A percentile compares a stretch with the other conserved stretches of the same genome.
Conservation (phyloP, 2,888 invertebrate species). For the Melanophora roralis region DNA sequence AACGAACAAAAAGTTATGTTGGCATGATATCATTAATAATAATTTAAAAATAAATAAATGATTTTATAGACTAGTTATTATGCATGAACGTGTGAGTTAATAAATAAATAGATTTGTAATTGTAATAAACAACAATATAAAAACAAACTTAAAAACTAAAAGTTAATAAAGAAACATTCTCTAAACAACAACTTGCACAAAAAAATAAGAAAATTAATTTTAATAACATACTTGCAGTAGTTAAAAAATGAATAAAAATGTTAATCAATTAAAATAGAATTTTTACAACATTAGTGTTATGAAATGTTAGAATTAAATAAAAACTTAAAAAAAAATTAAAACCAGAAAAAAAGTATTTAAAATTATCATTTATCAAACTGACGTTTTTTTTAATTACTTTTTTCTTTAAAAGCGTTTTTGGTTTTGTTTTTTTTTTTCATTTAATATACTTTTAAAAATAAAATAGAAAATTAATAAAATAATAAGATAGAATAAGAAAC, state of each 20-base stretch:
- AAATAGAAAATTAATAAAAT: not conserved
- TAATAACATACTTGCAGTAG: too few species aligned
- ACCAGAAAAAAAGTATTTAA: slow-evolving; percentile 35
- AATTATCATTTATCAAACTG: not conserved
- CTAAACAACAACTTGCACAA: slow-evolving; percentile 73
- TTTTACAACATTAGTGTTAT: slow-evolving; percentile 35
- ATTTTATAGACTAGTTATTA: slow-evolving; percentile 29
- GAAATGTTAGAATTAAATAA: slow-evolving; percentile 21
- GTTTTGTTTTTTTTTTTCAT: slow-evolving; percentile 46
- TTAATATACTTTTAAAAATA: too few species aligned
- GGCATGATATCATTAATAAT: slow-evolving; percentile 30
- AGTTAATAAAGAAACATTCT: slow-evolving; percentile 60
- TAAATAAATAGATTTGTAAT: slow-evolving; percentile 63
- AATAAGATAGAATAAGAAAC: slow-evolving; percentile 40
- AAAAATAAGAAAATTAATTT: slow-evolving; percentile 61
- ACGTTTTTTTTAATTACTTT: not conserved
- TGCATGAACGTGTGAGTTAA: slow-evolving; percentile 48
- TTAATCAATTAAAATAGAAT: slow-evolving; percentile 31
- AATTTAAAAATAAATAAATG: slow-evolving; percentile 23
- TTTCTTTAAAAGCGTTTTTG: slow-evolving; percentile 35
- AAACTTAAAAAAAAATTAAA: slow-evolving; percentile 23
- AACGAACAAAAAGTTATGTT: slow-evolving; percentile 30
- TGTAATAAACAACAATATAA: slow-evolving; percentile 48
- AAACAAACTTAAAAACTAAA: slow-evolving; percentile 57
- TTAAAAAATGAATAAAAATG: slow-evolving; percentile 15